Evolutionary conservation across 2,113 vertebrate genomes (phyloP).

Genomic region (Callocephalon fimbriatum): DNA sequence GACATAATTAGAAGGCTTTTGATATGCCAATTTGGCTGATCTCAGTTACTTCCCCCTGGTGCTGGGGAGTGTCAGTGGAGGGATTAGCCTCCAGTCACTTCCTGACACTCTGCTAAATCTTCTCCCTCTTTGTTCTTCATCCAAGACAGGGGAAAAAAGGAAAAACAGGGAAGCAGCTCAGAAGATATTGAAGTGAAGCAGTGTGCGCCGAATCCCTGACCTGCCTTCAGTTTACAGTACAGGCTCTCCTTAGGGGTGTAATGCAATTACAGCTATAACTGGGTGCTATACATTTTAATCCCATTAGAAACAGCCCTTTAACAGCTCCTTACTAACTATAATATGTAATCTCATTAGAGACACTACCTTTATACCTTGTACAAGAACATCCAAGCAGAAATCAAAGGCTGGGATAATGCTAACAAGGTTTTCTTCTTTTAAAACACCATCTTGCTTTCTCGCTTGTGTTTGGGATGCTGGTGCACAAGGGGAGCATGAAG

Average conservation of each 20-base stretch:
- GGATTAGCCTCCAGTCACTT: conserved; percentile 76
- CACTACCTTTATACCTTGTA: conserved; percentile 51
- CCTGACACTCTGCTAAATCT: conserved; percentile 73
- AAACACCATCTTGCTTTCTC: not conserved
- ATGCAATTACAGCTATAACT: conserved; percentile 61
- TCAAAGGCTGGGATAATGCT: conserved; percentile 36
- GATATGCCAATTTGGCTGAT: conserved; percentile 73
- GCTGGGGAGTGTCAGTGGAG: conserved; percentile 71
- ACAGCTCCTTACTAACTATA: conserved; percentile 63
- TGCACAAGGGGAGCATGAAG: not conserved
- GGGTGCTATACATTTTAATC: conserved; percentile 75
- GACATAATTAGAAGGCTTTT: conserved; percentile 77
- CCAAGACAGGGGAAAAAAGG: conserved; percentile 63
- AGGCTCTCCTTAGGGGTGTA: conserved; percentile 63
- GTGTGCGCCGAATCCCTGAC: conserved; percentile 3
- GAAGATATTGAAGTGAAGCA: conserved; percentile 43
- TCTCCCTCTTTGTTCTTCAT: conserved; percentile 71
- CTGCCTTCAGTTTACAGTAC: conserved; percentile 59
- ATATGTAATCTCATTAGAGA: conserved; percentile 75
- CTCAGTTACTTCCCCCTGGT: conserved; percentile 69
- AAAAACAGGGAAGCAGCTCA: conserved; percentile 61
- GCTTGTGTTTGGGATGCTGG: not conserved
- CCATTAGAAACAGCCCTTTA: conserved; percentile 72
- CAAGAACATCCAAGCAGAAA: conserved; percentile 48
- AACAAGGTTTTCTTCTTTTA: conserved; percentile 1